Base-by-base conservation (phyloP, 1,140 invertebrate genomes). In the Scaptodrosophila lebanonensis region DNA sequence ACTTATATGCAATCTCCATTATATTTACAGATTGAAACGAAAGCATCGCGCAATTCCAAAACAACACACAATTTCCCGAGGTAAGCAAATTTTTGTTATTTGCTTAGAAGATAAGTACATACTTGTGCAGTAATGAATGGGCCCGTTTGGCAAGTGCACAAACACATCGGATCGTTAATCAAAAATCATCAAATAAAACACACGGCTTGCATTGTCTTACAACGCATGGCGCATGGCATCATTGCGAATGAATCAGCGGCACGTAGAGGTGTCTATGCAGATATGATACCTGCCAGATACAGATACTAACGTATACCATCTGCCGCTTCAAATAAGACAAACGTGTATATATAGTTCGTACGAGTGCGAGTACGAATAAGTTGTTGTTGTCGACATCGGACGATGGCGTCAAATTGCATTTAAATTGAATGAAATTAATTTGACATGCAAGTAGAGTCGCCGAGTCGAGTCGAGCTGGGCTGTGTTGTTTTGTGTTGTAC, bases 381-480 rank as follows among this genome's bases (percentile, higher is more conserved):
- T n/a, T n/a, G n/a, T n/a, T n/a, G n/a, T n/a, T n/a, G n/a, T n/a
- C n/a, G n/a, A n/a, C n/a, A n/a, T n/a, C n/a, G n/a, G n/a, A n/a
- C n/a, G n/a, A 79, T 63, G 70, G 67, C 72, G 73, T 77, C 72
- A 77, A 77, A 77, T 77, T 77, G 73, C 73, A 77, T 77, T 79
- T 79, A 77, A 77, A 77, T 79, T 77, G 59, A 72, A 77, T 77
- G 63, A 79, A 79, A 77, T 79, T 77, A 77, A 79, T 79, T 77
- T 77, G 72, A 77, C 72, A 79, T 67, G 68, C 57, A 71, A 77
- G 71, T 63, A 71, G 67, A 56, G 73, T 60, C 76, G 27, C 27
- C n/a, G 64, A 73, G 64, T 64, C 52, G 38, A 48, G 39, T 44
- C 8, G 45, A 25, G 42, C 32, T 35, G 22, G 25, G 30, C 25